Conservation (phyloP, 1,140 invertebrate species). For the Habropoda laboriosa region DNA sequence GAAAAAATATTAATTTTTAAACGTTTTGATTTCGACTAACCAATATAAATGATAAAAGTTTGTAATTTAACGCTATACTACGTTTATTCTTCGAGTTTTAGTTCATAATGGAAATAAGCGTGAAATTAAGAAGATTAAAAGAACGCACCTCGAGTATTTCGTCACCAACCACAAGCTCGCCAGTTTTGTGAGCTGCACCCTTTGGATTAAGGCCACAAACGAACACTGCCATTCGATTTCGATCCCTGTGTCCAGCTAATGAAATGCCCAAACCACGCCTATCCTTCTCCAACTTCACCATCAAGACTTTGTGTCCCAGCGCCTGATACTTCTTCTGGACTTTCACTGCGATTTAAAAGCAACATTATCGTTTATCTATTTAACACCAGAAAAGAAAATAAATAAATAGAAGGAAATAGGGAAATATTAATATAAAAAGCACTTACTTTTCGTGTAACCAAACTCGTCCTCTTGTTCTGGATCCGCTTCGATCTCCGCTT, state of each 20-base stretch:
- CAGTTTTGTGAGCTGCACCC: conserved; percentile 89
- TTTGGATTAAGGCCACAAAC: conserved; percentile 96
- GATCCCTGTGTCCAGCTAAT: conserved; percentile 96
- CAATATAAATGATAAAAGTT: too few relatives aligned
- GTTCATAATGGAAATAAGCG: too few relatives aligned
- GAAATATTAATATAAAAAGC: neutral
- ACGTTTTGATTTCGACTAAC: too few relatives aligned
- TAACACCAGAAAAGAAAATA: neutral
- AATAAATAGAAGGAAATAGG: neutral
- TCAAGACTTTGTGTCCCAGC: conserved; percentile 86
- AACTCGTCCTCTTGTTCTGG: conserved; percentile 93
- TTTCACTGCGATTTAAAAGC: conserved; percentile 87
- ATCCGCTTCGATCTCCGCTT: conserved; percentile 90
- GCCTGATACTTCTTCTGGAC: conserved; percentile 94
- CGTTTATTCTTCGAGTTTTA: too few relatives aligned
- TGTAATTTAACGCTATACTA: too few relatives aligned
- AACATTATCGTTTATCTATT: neutral
- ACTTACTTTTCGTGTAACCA: conserved; percentile 96
- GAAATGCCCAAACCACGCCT: conserved; percentile 92
- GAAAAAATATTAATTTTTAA: too few relatives aligned
- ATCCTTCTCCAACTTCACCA: conserved; percentile 87
- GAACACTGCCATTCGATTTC: conserved; percentile 97
- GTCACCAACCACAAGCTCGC: conserved; percentile 94
- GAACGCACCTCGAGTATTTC: conserved; percentile 94
- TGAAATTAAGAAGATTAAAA: neutral